Evolutionary conservation across 1,140 invertebrate species (phyloP), one percentile per base, ranked within the genome.

Genomic region (Aphaenogaster floridana): DNA sequence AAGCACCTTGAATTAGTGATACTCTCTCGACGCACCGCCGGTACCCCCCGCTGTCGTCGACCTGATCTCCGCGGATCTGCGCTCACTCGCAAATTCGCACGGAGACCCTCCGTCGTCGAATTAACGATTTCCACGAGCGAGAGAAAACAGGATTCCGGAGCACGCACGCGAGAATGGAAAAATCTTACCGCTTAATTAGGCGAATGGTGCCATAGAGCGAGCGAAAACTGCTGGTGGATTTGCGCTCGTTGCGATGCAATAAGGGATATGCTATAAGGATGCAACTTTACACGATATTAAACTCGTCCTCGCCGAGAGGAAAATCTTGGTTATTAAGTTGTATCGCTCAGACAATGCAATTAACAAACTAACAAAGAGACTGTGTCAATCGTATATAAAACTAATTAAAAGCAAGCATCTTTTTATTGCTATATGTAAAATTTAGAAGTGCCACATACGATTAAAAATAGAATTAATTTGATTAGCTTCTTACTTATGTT

Each of bases 41-140:
- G 79, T 80, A 86, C 68, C 88, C 88, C 86, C 89, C 50, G 88
- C 85, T 80, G 89, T 89, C 74, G 52, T n/a, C 76, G 68, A 50
- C 5, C 45, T 42, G 57, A 28, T 54, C 54, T 11, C 17, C 72
- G 81, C 66, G 83, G 78, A 87, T 85, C 78, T 81, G 87, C 77
- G 86, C 86, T 88, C 84, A 87, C 84, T 90, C 72, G 88, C 88
- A 84, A 90, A 90, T 89, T 89, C 74, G 54, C 66, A 2, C 77
- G 11, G 42, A 57, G 72, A 45, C 34, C 61, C 57, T 86, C 57
- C 77, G 59, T 76, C 39, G 59, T 54, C 88, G 39, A 68, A 80
- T 90, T 90, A 90, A 83, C 68, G 59, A 64, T 61, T 39, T 36
- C 48, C 36, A 52, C 48, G 28, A 78, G 34, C 45, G 34, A 39